Evolutionary conservation across 2,797 vertebrate genomes (phyloP).

Genomic region (Coendou prehensilis): DNA sequence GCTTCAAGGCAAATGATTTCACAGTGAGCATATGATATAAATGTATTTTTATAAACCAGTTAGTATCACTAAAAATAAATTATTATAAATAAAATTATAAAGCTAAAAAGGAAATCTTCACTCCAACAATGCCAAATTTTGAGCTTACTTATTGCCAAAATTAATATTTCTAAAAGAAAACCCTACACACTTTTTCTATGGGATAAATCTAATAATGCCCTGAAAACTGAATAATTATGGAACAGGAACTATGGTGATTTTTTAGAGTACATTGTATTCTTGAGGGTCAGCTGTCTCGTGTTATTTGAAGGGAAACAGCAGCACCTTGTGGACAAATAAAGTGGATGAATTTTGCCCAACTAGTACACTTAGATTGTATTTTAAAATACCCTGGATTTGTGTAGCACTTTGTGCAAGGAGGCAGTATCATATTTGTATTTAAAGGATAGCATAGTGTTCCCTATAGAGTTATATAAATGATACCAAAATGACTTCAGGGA

Average conservation of each 20-base stretch:
- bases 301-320: constrained; percentile 83
- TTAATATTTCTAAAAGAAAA: constrained; percentile 57
- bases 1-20: constrained; percentile 69
- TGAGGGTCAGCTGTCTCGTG: background rate
- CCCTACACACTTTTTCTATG: background rate
- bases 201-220: constrained; percentile 41
- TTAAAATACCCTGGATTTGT: background rate
- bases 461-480: background rate
- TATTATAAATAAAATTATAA: constrained; percentile 78
- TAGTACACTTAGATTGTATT: background rate
- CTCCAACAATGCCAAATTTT: background rate
- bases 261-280: background rate
- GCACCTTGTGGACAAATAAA: constrained; percentile 85
- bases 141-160: background rate
- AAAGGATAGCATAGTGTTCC: background rate
- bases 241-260: background rate
- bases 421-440: background rate
- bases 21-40: constrained; percentile 47
- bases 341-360: background rate
- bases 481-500: background rate
- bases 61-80: constrained; percentile 59
- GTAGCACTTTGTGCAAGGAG: background rate
- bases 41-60: constrained; percentile 57
- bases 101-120: constrained; percentile 17
- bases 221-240: constrained; percentile 67